Conservation (phyloP, 2,797 vertebrate genomes). For the Australoheros facetus region DNA sequence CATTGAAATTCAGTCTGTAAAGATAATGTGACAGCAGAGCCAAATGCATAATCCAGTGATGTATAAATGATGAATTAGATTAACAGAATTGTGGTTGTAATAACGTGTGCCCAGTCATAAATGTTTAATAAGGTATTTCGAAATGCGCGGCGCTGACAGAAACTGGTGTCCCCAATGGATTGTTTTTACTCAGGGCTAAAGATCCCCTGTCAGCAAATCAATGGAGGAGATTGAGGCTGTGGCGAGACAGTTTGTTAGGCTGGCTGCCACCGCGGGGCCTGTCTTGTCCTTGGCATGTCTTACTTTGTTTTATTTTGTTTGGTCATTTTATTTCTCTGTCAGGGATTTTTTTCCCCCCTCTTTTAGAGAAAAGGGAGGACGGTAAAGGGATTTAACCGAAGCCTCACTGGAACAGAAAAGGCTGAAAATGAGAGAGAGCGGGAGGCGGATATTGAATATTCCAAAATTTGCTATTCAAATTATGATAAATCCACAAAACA, state of each 20-base stretch:
- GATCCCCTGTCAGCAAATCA: slow-evolving; percentile 60
- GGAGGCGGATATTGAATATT: neutral
- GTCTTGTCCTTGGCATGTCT: slow-evolving; percentile 46
- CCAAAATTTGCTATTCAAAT: neutral
- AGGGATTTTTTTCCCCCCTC: slow-evolving; percentile 1
- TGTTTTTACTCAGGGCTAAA: slow-evolving; percentile 50
- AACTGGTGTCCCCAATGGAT: slow-evolving; percentile 31
- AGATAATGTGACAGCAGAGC: slow-evolving; percentile 25
- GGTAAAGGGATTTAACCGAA: slow-evolving; percentile 4
- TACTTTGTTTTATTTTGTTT: slow-evolving; percentile 46
- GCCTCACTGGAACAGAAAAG: neutral
- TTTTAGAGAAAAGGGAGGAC: neutral
- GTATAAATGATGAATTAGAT: slow-evolving; percentile 44
- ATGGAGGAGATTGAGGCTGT: slow-evolving; percentile 39
- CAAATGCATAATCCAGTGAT: slow-evolving; percentile 31
- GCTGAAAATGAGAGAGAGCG: neutral
- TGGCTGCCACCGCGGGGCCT: slow-evolving; percentile 20
- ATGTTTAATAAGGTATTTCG: slow-evolving; percentile 60
- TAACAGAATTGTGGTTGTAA: slow-evolving; percentile 43
- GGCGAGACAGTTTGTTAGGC: slow-evolving; percentile 43
- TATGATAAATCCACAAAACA: neutral
- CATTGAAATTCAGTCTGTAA: slow-evolving; percentile 21
- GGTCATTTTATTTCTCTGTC: slow-evolving; percentile 32
- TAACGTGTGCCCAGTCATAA: slow-evolving; percentile 44
- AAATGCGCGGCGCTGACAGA: slow-evolving; percentile 46